Conservation (phyloP, 2,888 invertebrate species). For the Tetranychus truncatus region DNA sequence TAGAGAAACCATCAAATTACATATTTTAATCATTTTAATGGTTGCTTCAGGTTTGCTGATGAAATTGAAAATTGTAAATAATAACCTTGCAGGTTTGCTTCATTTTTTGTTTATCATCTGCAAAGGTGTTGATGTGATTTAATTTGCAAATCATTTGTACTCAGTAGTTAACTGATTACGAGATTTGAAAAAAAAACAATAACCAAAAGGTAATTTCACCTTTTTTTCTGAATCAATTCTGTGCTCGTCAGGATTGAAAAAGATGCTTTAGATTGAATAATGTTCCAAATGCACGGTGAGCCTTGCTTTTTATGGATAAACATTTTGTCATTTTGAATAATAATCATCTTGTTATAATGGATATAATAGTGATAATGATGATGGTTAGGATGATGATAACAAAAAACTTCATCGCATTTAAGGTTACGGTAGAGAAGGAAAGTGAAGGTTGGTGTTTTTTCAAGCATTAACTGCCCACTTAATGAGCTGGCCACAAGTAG, state of each 20-base stretch:
- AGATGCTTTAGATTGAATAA: too few relatives aligned
- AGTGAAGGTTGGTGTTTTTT: neutral
- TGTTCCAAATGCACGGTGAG: too few relatives aligned
- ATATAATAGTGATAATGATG: too few relatives aligned
- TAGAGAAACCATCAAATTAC: neutral
- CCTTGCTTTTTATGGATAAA: neutral
- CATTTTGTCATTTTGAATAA: neutral
- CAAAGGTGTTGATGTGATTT: neutral
- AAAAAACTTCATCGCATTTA: too few relatives aligned
- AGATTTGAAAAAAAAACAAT: neutral
- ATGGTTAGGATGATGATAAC: too few relatives aligned
- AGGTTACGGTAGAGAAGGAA: neutral
- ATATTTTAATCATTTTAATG: neutral
- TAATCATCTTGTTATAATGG: neutral
- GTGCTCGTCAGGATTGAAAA: too few relatives aligned
- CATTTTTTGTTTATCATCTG: neutral
- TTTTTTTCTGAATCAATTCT: neutral
- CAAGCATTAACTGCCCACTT: neutral
- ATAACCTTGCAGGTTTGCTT: neutral
- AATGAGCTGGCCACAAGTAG: neutral
- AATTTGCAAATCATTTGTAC: neutral
- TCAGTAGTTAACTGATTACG: neutral
- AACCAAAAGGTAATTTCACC: neutral
- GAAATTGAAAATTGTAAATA: neutral
- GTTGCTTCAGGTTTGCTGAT: neutral